Evolutionary conservation across 2,797 vertebrate genomes (phyloP).

Genomic region (Molossus molossus): DNA sequence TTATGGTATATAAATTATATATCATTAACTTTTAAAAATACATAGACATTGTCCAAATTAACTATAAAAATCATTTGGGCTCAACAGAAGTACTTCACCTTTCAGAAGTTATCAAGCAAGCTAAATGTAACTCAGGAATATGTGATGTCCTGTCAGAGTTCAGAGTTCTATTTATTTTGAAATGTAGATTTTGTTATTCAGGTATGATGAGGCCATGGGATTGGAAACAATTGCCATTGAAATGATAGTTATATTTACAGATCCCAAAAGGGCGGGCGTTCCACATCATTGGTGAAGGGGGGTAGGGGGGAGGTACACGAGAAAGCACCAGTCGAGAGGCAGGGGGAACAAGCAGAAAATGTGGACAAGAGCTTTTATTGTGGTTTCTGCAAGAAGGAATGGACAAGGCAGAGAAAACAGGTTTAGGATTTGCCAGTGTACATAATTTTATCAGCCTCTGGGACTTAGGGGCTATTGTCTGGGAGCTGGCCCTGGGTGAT

Average conservation of each 20-base stretch:
- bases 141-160: background rate
- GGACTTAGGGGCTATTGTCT: background rate
- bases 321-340: background rate
- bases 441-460: background rate
- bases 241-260: background rate
- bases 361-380: background rate
- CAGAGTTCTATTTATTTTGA: background rate
- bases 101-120: background rate
- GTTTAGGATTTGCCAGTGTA: background rate
- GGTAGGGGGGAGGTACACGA: background rate
- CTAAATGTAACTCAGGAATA: background rate
- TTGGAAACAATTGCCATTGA: background rate
- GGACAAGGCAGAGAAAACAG: background rate
- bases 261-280: background rate
- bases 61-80: background rate
- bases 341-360: background rate
- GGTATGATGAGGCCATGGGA: background rate
- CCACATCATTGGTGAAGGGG: too few relatives aligned
- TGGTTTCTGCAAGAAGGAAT: background rate
- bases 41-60: background rate
- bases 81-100: slow-evolving; percentile 18
- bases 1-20: background rate
- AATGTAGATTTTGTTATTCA: background rate
- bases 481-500: background rate
- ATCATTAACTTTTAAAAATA: background rate